These are phyloP conservation scores for Gnathonemus echidnorhynchus DNA, from an alignment of 2,113 vertebrate species.

Conservation along the genomic window DNA sequence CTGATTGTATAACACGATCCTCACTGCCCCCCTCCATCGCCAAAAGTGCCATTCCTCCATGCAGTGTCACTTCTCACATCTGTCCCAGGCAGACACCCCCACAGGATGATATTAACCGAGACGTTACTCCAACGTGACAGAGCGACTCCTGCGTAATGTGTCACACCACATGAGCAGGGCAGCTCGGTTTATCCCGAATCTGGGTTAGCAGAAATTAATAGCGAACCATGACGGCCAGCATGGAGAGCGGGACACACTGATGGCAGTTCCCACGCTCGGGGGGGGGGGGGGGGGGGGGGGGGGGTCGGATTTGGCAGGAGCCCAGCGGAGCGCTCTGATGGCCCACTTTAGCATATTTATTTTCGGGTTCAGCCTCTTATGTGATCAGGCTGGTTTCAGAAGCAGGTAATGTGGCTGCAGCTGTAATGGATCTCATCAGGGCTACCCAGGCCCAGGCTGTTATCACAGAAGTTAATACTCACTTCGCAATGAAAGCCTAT, in stretches of 20 bases:
- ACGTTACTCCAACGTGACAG: not conserved
- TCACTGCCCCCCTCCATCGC: not conserved
- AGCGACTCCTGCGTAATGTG: not conserved
- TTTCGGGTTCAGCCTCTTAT: not conserved
- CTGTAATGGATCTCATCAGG: not conserved
- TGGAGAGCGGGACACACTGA: not conserved
- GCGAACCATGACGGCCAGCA: not conserved
- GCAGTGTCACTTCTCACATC: not conserved
- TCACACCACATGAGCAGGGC: not conserved
- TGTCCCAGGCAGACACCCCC: not conserved
- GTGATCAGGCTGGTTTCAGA: not conserved
- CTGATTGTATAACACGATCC: not conserved
- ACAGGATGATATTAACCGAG: not conserved
- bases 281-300: not conserved
- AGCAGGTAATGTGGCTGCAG: not conserved
- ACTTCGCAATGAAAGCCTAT: not conserved
- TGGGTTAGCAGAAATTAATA: not conserved
- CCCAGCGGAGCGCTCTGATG: not conserved
- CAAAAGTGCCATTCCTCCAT: not conserved
- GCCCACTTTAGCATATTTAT: not conserved
- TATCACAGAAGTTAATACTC: not conserved
- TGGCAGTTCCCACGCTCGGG: not conserved
- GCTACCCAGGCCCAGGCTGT: not conserved
- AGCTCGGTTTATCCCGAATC: not conserved
- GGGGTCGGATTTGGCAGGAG: not conserved